Base-by-base conservation (phyloP, 2,113 vertebrate species). In the Ammospiza caudacuta region DNA sequence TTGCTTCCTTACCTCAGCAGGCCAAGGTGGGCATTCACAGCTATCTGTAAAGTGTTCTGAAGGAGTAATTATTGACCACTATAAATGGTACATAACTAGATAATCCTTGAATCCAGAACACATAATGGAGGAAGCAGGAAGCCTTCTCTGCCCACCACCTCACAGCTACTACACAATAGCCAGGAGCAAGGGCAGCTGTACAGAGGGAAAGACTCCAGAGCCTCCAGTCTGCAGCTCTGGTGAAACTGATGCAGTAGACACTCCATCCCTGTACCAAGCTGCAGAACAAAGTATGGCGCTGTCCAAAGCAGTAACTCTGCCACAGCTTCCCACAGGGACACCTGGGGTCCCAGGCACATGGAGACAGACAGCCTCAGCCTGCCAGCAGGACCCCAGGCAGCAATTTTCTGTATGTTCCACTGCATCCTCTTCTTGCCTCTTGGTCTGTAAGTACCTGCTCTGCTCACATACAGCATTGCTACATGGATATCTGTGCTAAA, bases 1-100 rank as follows among this genome's bases (percentile, higher is more conserved):
- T 69, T 37, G 46, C 39, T 77, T 76, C 88, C 81, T 92, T 92
- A 90, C 31, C 89, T 94, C 88, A 85, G 82, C 49, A 87, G 80
- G 80, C 24, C 68, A 92, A 79, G 37, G 54, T 61, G 76, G 72
- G 39, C 41, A 69, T 66, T 95, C 18, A 1, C 72, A 89, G 90
- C 63, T 96, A 86, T 33, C 76, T 91, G 59, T 69, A 89, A 92
- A 91, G 68, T 76, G 28, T 41, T 83, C 64, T 81, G 83, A 89
- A 68, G 86, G 80, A 88, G 59, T 70, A 91, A 89, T 81, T 89
- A 54, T 77, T 3, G 3, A 62, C 83, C 79, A 76, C 73, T 61
- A 29, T n/a, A 80, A 73, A 61, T 21, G 20, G 23, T 16, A 81
- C 68, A 77, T 27, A 77, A 68, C 69, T 59, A 80, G 64, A 67